These are phyloP conservation scores for Dryobates pubescens DNA, from an alignment of 2,797 vertebrate species.

Conservation along the genomic window DNA sequence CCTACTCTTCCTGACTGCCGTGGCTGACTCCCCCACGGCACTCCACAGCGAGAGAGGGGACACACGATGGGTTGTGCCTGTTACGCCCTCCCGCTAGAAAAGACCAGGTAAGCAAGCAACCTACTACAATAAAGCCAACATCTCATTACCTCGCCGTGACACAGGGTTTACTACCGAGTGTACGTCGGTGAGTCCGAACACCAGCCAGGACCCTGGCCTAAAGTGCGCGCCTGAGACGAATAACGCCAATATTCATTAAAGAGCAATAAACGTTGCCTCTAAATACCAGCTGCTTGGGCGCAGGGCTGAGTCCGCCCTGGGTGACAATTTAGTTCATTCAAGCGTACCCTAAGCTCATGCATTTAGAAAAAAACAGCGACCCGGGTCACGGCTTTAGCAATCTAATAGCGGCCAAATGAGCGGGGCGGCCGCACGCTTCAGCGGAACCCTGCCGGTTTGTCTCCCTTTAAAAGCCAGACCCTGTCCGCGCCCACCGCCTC, in stretches of 20 bases:
- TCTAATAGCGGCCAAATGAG: slow-evolving; percentile 79
- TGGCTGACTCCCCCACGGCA: neutral
- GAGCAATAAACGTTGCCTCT: slow-evolving; percentile 16
- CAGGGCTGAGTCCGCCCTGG: slow-evolving; percentile 13
- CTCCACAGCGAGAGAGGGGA: neutral
- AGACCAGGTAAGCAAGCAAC: neutral
- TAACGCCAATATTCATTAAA: slow-evolving; percentile 40
- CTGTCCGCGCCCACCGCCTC: neutral
- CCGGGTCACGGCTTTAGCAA: slow-evolving; percentile 72
- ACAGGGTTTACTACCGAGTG: neutral
- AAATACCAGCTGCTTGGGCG: neutral
- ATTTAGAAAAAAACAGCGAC: slow-evolving; percentile 69
- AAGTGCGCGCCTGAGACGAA: neutral
- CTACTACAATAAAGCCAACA: rapidly evolving
- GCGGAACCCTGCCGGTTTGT: slow-evolving; percentile 50
- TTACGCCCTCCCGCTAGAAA: no score
- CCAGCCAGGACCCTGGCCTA: neutral
- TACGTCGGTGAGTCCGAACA: neutral
- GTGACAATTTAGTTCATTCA: slow-evolving; percentile 59
- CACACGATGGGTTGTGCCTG: neutral
- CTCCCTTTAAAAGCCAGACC: slow-evolving; percentile 44
- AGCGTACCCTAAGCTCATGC: slow-evolving; percentile 59
- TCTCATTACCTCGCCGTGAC: rapidly evolving
- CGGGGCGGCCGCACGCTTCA: slow-evolving; percentile 37
- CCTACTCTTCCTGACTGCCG: neutral